Evolutionary conservation across 1,140 invertebrate species (phyloP).

Genomic region (Trypoxylus dichotomus): DNA sequence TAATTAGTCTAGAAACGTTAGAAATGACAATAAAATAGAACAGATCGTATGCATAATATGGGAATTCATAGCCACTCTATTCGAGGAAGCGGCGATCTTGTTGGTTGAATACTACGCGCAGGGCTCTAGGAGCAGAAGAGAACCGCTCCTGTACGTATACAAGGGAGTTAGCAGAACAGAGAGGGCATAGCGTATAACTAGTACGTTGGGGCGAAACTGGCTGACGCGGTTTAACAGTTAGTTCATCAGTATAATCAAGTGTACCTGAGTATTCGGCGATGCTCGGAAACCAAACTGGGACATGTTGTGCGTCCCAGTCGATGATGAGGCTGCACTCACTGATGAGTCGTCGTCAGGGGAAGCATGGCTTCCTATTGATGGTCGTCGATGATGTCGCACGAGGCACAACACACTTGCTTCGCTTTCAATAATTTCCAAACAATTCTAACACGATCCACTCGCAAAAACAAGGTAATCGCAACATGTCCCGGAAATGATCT

Average conservation of each 20-base stretch:
- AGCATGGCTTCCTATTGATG: conserved; percentile 48
- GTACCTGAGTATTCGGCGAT: conserved; percentile 67
- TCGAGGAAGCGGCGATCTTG: background rate
- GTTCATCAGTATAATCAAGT: background rate
- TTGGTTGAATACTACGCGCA: background rate
- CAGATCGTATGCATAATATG: no score
- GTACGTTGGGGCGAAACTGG: background rate
- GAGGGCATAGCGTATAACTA: no score
- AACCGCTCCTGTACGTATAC: background rate
- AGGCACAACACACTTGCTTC: conserved; percentile 37
- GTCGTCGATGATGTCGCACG: background rate
- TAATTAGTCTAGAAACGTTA: no score
- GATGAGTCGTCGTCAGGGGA: conserved; percentile 47
- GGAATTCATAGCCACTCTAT: no score
- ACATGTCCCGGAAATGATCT: no score
- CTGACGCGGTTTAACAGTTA: background rate
- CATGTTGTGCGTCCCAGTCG: conserved; percentile 63
- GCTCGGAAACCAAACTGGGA: conserved; percentile 69
- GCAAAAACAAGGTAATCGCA: no score
- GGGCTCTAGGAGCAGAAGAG: background rate
- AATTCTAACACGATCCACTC: background rate
- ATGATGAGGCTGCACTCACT: conserved; percentile 48
- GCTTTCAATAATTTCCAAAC: background rate
- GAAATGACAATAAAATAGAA: no score
- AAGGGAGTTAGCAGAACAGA: background rate